phyloP scores from a whole-genome alignment of 2,113 vertebrate genomes.

The Oxyura jamaicensis region DNA sequence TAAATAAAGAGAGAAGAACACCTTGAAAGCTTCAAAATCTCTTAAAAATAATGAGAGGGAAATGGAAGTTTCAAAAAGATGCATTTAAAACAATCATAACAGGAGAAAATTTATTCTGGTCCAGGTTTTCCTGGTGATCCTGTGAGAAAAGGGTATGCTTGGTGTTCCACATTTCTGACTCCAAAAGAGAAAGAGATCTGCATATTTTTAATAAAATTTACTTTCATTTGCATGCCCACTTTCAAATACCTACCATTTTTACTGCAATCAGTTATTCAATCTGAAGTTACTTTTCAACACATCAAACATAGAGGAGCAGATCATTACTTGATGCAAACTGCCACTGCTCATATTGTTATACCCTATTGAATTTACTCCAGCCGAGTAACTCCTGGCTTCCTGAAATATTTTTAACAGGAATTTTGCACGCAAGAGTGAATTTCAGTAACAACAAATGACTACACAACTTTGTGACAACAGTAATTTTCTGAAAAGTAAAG shows the following conservation, averaged over 20 bases:
- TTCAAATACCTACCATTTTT: background rate
- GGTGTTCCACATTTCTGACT: background rate
- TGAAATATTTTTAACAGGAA: background rate
- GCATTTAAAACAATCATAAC: background rate
- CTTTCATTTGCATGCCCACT: background rate
- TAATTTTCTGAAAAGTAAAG: background rate
- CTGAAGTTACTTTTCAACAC: background rate
- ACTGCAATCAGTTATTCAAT: background rate
- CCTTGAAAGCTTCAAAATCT: background rate
- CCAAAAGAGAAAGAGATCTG: background rate
- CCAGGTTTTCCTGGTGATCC: background rate
- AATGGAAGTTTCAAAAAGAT: background rate
- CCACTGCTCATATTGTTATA: background rate
- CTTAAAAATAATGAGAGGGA: background rate
- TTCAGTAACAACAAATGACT: background rate
- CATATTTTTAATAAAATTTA: background rate
- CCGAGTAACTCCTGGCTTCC: background rate
- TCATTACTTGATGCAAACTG: background rate
- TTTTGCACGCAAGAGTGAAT: background rate
- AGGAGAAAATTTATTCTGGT: background rate
- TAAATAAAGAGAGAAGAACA: background rate
- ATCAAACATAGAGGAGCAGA: background rate
- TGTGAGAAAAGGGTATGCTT: background rate
- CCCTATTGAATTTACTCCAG: background rate
- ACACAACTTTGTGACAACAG: background rate